Base-by-base conservation (phyloP, 2,797 vertebrate species). In the Falco biarmicus region DNA sequence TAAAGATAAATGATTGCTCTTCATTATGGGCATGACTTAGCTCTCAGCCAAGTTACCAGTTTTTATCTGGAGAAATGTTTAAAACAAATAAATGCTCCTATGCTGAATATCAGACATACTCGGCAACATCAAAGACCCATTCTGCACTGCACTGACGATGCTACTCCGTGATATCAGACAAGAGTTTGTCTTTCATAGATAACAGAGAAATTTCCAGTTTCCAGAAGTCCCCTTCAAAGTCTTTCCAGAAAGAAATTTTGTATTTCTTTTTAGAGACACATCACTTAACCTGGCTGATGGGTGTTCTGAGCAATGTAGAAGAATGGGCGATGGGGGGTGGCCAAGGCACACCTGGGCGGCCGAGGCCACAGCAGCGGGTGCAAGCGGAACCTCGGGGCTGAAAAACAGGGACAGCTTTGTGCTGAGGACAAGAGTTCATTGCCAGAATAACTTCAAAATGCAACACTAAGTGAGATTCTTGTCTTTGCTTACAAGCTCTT, bases 51-150 rank as follows among this genome's bases (percentile, higher is more conserved):
- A 92, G 39, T 60, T 71, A 56, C 1, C 5, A 2, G 25, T 3
- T 89, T 89, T 97, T 50, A 93, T 92, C 92, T 95, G 92, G 73
- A 97, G 78, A 79, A 80, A 94, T 83, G 93, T 90, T 96, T 97
- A 91, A 96, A 95, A 96, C 89, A 96, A 97, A 95, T 96, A 91
- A 97, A 91, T 64, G 54, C 56, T 81, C 74, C 51, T 51, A 20
- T n/a, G 83, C 81, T 87, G 95, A 66, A 94, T 68, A 87, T 59
- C 92, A 81, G 91, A 96, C 69, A 68, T 71, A 75, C 81, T 91
- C 29, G 65, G 79, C 66, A 88, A 82, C 78, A 82, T 82, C 89
- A 96, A 79, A 85, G 78, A 1, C 45, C 5, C 5, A 1, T 59
- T 96, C 59, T 80, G 47, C 77, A 41, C 34, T 6, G 47, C 6